A percentile compares a stretch with the other conserved stretches of the same genome.
Evolutionary conservation across 2,797 vertebrate species (phyloP).

Genomic region (Gymnopithys bicolor): DNA sequence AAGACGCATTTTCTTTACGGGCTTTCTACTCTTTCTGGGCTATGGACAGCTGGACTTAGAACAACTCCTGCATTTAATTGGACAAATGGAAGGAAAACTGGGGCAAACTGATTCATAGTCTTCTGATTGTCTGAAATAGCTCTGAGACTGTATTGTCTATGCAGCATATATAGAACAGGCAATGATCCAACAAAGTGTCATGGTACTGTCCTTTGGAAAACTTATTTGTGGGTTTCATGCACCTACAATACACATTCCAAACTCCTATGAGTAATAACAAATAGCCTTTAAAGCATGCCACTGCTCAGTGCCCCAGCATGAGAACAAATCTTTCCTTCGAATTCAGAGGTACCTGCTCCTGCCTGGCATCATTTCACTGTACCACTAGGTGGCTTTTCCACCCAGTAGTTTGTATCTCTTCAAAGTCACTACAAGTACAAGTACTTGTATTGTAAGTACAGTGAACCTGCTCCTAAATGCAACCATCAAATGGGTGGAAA

Average conservation of each 20-base stretch:
- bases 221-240: background rate
- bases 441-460: too few species aligned
- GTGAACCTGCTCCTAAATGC: background rate
- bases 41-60: background rate
- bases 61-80: background rate
- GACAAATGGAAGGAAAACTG: background rate
- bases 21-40: background rate
- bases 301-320: background rate
- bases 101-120: background rate
- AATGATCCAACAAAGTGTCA: background rate
- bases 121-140: background rate
- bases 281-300: background rate
- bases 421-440: background rate
- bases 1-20: background rate
- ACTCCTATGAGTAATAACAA: background rate
- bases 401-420: background rate
- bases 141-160: background rate
- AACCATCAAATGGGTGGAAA: background rate
- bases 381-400: conserved; percentile 60
- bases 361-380: background rate
- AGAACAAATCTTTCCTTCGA: background rate
- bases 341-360: background rate
- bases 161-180: background rate
- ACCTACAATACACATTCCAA: background rate
- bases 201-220: background rate